These are phyloP conservation scores for Sceloporus tristichus DNA, from an alignment of 2,113 vertebrate genomes.

Conservation along the genomic window DNA sequence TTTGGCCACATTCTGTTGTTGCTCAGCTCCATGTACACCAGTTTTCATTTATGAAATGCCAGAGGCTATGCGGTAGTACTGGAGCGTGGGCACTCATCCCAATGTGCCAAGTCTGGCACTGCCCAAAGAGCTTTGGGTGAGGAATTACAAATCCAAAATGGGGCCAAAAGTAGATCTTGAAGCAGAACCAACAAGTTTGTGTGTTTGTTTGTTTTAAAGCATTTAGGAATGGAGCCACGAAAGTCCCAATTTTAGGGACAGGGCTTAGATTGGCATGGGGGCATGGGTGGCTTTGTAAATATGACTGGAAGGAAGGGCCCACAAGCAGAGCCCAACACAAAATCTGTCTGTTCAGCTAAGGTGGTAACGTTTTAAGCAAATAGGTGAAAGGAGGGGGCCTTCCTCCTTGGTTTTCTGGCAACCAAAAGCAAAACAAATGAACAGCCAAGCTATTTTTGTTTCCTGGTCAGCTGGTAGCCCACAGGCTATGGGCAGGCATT, in stretches of 20 bases:
- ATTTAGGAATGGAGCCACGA: background rate
- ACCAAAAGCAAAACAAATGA: conserved; percentile 9
- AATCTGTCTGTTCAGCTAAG: background rate
- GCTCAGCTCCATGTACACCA: too few species aligned
- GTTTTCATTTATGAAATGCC: too few species aligned
- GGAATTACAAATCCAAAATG: background rate
- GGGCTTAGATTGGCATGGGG: background rate
- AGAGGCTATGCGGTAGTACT: background rate
- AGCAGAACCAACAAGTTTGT: background rate
- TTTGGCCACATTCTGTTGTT: too few species aligned
- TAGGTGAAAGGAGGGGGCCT: background rate
- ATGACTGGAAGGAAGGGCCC: background rate
- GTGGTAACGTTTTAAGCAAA: background rate
- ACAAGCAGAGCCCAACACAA: background rate
- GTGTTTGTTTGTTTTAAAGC: background rate
- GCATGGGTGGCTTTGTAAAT: too few species aligned
- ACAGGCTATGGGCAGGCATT: background rate
- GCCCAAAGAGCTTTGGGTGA: background rate
- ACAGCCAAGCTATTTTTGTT: background rate
- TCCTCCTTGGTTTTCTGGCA: background rate
- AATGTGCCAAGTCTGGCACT: background rate
- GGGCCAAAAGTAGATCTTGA: background rate
- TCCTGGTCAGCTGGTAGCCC: background rate
- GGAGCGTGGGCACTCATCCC: background rate
- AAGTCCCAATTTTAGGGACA: background rate